Evolutionary conservation across 1,140 invertebrate species (phyloP).

Genomic region (Riptortus pedestris): DNA sequence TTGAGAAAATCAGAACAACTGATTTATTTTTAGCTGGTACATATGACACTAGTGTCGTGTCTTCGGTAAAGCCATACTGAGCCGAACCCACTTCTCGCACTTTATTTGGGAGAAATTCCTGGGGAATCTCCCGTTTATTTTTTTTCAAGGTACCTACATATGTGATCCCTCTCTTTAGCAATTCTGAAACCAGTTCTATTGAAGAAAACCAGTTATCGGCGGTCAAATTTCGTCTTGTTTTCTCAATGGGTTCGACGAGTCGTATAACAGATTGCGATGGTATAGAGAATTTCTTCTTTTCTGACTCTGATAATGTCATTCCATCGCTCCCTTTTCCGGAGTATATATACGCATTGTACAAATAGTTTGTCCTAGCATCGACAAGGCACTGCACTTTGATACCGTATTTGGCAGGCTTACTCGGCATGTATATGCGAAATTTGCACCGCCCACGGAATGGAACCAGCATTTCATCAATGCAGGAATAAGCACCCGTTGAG

Average conservation of each 20-base stretch:
- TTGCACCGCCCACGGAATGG: conserved; percentile 36
- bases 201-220: not conserved
- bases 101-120: not conserved
- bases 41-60: not conserved
- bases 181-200: not conserved
- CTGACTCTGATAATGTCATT: not conserved
- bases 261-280: not conserved
- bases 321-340: conserved; percentile 1
- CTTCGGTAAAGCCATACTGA: not conserved
- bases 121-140: not conserved
- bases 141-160: not conserved
- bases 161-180: not conserved
- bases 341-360: conserved; percentile 27
- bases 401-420: conserved; percentile 40
- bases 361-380: conserved; percentile 5
- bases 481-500: conserved; percentile 30
- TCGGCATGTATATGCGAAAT: conserved; percentile 39
- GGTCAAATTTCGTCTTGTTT: not conserved
- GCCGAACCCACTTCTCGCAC: not conserved
- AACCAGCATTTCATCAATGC: conserved; percentile 39
- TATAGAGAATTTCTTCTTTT: too few species aligned
- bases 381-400: conserved; percentile 27
- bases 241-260: not conserved
- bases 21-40: not conserved
- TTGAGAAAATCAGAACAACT: not conserved